These are phyloP conservation scores for Nephrotoma appendiculata DNA, from an alignment of 2,888 invertebrate genomes.

Conservation along the genomic window DNA sequence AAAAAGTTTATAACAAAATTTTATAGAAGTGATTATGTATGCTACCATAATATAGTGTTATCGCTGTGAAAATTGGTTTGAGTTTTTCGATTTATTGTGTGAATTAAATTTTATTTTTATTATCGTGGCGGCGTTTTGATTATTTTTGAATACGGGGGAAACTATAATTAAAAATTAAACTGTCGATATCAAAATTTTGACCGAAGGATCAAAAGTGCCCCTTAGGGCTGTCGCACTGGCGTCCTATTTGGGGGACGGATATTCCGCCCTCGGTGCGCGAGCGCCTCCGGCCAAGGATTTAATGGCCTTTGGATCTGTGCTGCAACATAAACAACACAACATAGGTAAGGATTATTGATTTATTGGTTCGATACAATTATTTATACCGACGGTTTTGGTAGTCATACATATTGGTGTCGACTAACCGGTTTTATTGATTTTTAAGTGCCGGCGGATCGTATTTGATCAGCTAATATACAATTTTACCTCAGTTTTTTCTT, in stretches of 20 bases:
- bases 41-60: background rate
- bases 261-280: conserved; percentile 33
- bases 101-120: background rate
- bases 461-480: no score
- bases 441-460: background rate
- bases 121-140: background rate
- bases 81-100: background rate
- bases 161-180: background rate
- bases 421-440: background rate
- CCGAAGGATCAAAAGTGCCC: conserved; percentile 35
- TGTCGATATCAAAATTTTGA: conserved; percentile 30
- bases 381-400: background rate
- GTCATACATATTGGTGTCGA: background rate
- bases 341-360: conserved; percentile 24
- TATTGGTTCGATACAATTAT: background rate
- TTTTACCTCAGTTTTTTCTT: no score
- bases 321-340: conserved; percentile 34
- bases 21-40: background rate
- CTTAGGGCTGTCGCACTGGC: conserved; percentile 37
- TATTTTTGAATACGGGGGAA: background rate
- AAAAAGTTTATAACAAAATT: background rate
- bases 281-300: conserved; percentile 34
- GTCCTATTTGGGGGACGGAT: conserved; percentile 35
- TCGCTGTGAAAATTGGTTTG: background rate
- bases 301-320: conserved; percentile 34